These are phyloP conservation scores for Oscheius sp. DNA, from an alignment of 2,888 invertebrate genomes.

Conservation along the genomic window DNA sequence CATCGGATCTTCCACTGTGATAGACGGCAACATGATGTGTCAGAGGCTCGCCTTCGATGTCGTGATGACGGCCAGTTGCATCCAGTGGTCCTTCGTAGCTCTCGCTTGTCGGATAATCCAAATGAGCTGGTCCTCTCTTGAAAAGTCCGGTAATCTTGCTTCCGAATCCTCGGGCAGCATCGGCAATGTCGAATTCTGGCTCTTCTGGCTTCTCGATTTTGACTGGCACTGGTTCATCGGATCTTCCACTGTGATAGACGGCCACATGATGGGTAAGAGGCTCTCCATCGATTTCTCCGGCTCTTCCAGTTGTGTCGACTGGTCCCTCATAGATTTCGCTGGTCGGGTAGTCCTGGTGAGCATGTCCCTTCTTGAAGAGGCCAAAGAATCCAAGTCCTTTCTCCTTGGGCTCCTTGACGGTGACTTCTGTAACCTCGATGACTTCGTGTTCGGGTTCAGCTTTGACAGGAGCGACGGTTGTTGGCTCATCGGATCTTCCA, in stretches of 20 bases:
- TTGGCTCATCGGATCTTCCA: slow-evolving; percentile 23
- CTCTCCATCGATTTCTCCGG: slow-evolving; percentile 23
- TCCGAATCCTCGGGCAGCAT: slow-evolving; percentile 32
- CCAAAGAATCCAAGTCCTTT: slow-evolving; percentile 11
- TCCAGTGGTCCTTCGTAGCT: slow-evolving; percentile 51
- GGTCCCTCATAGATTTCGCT: slow-evolving; percentile 29
- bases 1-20: slow-evolving; percentile 35
- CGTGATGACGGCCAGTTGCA: slow-evolving; percentile 39
- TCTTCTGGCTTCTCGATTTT: neutral
- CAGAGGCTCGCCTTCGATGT: slow-evolving; percentile 48
- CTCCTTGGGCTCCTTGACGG: neutral
- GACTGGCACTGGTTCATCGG: slow-evolving; percentile 9
- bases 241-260: slow-evolving; percentile 26
- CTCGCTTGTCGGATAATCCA: slow-evolving; percentile 51
- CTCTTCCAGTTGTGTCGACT: neutral
- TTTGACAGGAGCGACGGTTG: neutral
- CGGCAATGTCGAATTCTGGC: slow-evolving; percentile 12
- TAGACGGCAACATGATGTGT: slow-evolving; percentile 49
- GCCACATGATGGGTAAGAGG: slow-evolving; percentile 24
- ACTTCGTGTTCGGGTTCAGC: slow-evolving; percentile 7
- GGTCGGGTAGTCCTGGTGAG: slow-evolving; percentile 41
- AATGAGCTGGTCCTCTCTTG: slow-evolving; percentile 50
- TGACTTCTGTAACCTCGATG: slow-evolving; percentile 28
- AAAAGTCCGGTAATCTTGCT: slow-evolving; percentile 50
- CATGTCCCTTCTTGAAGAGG: slow-evolving; percentile 40